These are phyloP conservation scores for Rhinoptilus africanus DNA, from an alignment of 2,113 vertebrate species.

Conservation along the genomic window DNA sequence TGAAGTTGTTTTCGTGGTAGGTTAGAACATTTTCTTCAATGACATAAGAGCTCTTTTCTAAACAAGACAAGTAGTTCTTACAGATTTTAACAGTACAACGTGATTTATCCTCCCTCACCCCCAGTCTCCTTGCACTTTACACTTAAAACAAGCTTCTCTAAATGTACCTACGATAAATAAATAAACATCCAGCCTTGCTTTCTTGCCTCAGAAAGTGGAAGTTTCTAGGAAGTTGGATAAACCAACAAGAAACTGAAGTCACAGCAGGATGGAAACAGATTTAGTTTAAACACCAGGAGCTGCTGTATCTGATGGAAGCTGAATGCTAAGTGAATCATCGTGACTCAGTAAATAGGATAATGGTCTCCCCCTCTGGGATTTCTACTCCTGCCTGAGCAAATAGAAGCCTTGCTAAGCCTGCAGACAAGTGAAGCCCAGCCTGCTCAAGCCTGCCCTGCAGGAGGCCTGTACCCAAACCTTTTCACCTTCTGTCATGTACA, in stretches of 20 bases:
- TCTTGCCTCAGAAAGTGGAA: not conserved
- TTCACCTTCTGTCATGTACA: not conserved
- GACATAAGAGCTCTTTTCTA: not conserved
- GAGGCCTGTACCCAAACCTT: not conserved
- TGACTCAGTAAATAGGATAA: constrained; percentile 62
- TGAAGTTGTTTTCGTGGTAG: not conserved
- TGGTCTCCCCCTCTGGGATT: constrained; percentile 28
- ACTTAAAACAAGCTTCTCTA: not conserved
- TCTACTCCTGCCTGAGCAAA: constrained; percentile 29
- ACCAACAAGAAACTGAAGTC: not conserved
- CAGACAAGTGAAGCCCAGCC: not conserved
- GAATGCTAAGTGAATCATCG: constrained; percentile 34
- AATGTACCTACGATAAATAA: not conserved
- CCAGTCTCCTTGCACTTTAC: not conserved
- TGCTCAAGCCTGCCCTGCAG: not conserved
- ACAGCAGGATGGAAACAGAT: constrained; percentile 10
- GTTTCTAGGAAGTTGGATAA: not conserved
- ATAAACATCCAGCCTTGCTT: not conserved
- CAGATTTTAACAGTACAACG: not conserved
- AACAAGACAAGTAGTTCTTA: not conserved
- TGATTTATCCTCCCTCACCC: not conserved
- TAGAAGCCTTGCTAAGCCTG: not conserved
- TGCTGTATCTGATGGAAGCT: constrained; percentile 1
- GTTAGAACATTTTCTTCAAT: not conserved
- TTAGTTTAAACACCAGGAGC: not conserved